These are phyloP conservation scores for Eupithecia insigniata DNA, from an alignment of 2,888 invertebrate species.

Conservation along the genomic window DNA sequence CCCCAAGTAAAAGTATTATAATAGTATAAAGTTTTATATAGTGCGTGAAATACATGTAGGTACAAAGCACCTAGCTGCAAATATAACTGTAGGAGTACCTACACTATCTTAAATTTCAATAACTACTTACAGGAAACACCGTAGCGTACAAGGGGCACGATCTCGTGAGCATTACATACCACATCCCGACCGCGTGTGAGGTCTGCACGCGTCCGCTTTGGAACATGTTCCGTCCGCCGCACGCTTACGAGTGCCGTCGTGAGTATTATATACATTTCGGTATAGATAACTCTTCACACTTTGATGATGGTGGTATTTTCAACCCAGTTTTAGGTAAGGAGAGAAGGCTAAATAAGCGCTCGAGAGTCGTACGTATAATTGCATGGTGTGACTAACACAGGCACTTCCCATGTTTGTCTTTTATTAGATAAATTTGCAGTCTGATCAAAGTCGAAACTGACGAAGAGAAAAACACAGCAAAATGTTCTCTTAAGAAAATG, in stretches of 20 bases:
- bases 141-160: constrained; percentile 96
- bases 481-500: too few relatives aligned
- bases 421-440: too few relatives aligned
- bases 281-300: neutral
- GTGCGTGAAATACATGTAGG: too few relatives aligned
- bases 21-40: too few relatives aligned
- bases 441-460: too few relatives aligned
- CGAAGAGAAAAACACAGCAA: too few relatives aligned
- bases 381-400: too few relatives aligned
- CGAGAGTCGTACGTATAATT: neutral
- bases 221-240: constrained; percentile 99
- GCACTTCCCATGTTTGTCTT: too few relatives aligned
- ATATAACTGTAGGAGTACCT: too few relatives aligned
- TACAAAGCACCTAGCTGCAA: too few relatives aligned
- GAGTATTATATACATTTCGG: constrained; percentile 60
- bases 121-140: constrained; percentile 79
- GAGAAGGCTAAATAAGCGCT: neutral
- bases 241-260: constrained; percentile 98
- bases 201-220: constrained; percentile 98
- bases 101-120: neutral
- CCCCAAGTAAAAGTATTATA: too few relatives aligned
- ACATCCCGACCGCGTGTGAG: constrained; percentile 99
- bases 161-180: constrained; percentile 97
- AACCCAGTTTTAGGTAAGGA: neutral
- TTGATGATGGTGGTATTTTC: neutral